A percentile compares a stretch with the other conserved stretches of the same genome.
phyloP scores from a whole-genome alignment of 2,888 invertebrate species.

The Disparrhopalites patrizii region DNA sequence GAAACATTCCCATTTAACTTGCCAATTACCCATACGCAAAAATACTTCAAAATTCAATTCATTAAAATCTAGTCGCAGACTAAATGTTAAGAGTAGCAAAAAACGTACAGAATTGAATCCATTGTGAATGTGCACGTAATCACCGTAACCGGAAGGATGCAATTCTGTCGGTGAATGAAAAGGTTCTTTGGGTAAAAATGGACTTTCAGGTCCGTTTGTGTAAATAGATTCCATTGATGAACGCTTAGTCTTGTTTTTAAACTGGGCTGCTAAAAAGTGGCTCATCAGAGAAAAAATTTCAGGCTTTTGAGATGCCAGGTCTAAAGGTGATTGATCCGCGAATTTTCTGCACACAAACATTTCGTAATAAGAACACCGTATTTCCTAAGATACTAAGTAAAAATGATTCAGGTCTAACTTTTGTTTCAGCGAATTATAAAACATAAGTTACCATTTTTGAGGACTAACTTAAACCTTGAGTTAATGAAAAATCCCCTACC shows the following conservation, averaged over 20 bases:
- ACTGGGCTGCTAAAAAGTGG: constrained; percentile 44
- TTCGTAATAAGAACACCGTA: neutral
- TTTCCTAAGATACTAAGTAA: neutral
- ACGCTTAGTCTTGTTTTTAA: constrained; percentile 37
- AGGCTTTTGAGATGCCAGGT: constrained; percentile 52
- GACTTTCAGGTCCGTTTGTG: constrained; percentile 45
- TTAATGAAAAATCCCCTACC: constrained; percentile 50
- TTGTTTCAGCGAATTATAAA: no score
- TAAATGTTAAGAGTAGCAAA: neutral
- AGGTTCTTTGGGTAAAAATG: constrained; percentile 39
- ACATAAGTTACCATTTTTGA: neutral
- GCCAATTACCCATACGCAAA: no score
- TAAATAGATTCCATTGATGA: constrained; percentile 44
- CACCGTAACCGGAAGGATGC: constrained; percentile 30
- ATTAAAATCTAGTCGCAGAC: no score
- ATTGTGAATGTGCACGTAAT: constrained; percentile 42
- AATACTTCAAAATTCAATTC: no score
- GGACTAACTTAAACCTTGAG: constrained; percentile 4
- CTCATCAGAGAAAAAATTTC: constrained; percentile 50
- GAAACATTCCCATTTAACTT: no score
- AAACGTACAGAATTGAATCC: constrained; percentile 45
- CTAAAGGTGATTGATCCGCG: constrained; percentile 52
- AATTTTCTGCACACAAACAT: constrained; percentile 50
- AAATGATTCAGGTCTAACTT: neutral
- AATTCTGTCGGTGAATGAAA: constrained; percentile 29